phyloP scores from a whole-genome alignment of 1,140 invertebrate genomes.

The Lepeophtheirus salmonis region DNA sequence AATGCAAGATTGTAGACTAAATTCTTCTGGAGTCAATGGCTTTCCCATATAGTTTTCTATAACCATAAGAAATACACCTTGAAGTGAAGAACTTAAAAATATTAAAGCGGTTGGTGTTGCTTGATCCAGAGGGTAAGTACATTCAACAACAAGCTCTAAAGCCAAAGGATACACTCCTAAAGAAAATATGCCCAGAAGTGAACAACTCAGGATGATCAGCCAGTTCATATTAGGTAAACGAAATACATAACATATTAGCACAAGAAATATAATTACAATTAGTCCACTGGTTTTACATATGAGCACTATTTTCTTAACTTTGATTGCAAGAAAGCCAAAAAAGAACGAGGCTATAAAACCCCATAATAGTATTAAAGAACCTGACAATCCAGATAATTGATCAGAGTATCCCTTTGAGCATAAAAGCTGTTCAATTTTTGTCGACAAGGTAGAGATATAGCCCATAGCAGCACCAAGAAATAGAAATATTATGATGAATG shows the following conservation, averaged over 20 bases:
- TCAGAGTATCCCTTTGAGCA: slow-evolving; percentile 10
- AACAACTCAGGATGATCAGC: background rate
- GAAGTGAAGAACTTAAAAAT: background rate
- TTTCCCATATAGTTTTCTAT: slow-evolving; percentile 4
- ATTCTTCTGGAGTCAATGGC: background rate
- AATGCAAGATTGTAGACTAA: background rate
- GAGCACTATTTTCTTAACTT: slow-evolving; percentile 3
- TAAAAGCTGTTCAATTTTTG: slow-evolving; percentile 15
- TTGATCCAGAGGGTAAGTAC: slow-evolving; percentile 10
- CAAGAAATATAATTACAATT: background rate
- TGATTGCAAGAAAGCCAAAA: slow-evolving; percentile 7
- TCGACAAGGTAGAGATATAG: slow-evolving; percentile 2
- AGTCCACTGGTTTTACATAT: slow-evolving; percentile 4
- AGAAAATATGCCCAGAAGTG: slow-evolving; percentile 1
- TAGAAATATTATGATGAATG: slow-evolving; percentile 12
- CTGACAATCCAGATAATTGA: slow-evolving; percentile 1
- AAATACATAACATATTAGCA: slow-evolving; percentile 5
- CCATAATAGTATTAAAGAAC: slow-evolving; percentile 1
- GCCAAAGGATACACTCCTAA: slow-evolving; percentile 11
- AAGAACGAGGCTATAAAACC: background rate
- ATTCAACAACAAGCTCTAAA: slow-evolving; percentile 8
- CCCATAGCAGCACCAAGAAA: slow-evolving; percentile 14
- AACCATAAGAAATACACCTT: slow-evolving; percentile 14
- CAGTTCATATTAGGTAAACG: background rate
- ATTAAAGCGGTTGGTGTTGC: slow-evolving; percentile 5